A percentile compares a stretch with the other conserved stretches of the same genome.
These are phyloP conservation scores for Lophotis ruficrista DNA, from an alignment of 2,113 vertebrate genomes.

Conservation along the genomic window DNA sequence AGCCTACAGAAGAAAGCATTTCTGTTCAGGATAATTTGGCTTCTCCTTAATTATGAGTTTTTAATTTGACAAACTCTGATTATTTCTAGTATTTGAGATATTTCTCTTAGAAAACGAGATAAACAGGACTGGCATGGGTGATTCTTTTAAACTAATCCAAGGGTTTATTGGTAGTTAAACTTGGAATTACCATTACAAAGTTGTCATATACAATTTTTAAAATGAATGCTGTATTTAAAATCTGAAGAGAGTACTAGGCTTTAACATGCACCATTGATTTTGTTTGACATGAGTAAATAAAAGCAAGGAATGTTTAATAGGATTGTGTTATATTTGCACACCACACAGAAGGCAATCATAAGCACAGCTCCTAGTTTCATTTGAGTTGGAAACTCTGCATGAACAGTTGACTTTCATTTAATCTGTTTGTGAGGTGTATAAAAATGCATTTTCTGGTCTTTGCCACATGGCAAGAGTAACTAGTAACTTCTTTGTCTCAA, in stretches of 20 bases:
- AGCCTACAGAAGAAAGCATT: background rate
- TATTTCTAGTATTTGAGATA: background rate
- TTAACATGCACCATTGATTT: background rate
- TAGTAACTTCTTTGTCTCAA: conserved; percentile 32
- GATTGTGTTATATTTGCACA: background rate
- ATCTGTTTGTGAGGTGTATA: conserved; percentile 5
- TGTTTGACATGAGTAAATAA: background rate
- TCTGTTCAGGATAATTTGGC: background rate
- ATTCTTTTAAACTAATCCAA: background rate
- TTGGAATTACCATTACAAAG: background rate
- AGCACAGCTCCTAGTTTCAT: conserved; percentile 39
- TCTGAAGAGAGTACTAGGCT: background rate
- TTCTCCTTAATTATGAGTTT: background rate
- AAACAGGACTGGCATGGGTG: background rate
- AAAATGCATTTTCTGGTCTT: conserved; percentile 46
- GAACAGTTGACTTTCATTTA: conserved; percentile 34
- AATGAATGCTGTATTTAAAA: background rate
- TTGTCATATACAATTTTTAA: background rate
- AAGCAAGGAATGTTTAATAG: background rate
- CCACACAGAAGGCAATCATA: background rate
- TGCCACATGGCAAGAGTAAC: conserved; percentile 29
- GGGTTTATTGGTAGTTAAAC: background rate
- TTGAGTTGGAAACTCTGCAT: conserved; percentile 13
- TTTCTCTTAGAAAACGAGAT: background rate
- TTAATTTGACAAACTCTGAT: background rate